These are phyloP conservation scores for Harpagifer antarcticus DNA, from an alignment of 2,797 vertebrate species.

Conservation along the genomic window DNA sequence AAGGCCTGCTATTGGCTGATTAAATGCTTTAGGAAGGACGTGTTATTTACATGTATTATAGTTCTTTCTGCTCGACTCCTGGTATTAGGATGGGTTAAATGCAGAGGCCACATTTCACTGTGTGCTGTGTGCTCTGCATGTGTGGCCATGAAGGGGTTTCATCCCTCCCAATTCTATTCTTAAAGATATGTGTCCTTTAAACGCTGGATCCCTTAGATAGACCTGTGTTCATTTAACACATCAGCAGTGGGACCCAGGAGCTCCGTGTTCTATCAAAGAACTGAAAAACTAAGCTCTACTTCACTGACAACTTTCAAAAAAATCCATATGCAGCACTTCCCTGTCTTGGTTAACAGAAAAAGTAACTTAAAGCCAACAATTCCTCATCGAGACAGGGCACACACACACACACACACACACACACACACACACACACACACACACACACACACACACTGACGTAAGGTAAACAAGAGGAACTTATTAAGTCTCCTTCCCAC, in stretches of 20 bases:
- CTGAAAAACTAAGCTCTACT: not conserved
- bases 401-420: slow-evolving; percentile 22
- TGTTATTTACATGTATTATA: no score
- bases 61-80: no score
- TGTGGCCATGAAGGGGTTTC: no score
- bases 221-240: no score
- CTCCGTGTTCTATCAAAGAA: not conserved
- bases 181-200: no score
- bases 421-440: slow-evolving; percentile 17
- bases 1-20: no score
- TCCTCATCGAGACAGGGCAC: not conserved
- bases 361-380: slow-evolving; percentile 2
- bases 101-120: no score
- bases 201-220: no score
- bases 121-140: no score
- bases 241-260: no score
- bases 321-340: not conserved
- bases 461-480: slow-evolving; percentile 61
- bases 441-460: slow-evolving; percentile 35
- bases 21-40: not conserved
- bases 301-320: not conserved
- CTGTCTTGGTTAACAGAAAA: not conserved
- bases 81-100: no score
- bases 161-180: no score
- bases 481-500: slow-evolving; percentile 64